Evolutionary conservation across 2,797 vertebrate genomes (phyloP).

Genomic region (Chaenodraco wilsoni): DNA sequence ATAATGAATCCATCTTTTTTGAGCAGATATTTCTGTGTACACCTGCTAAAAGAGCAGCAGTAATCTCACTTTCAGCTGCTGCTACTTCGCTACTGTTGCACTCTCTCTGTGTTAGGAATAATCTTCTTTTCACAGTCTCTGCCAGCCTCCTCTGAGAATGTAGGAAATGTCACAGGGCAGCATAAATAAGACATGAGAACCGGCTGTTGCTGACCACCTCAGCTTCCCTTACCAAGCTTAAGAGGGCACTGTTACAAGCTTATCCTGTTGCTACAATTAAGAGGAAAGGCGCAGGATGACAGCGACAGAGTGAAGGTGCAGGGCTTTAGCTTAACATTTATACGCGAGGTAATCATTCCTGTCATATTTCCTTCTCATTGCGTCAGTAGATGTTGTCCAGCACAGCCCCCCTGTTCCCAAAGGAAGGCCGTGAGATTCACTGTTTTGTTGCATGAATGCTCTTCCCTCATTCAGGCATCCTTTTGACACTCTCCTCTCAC

Average conservation of each 20-base stretch:
- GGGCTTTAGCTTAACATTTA: slow-evolving; percentile 13
- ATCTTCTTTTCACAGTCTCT: slow-evolving; percentile 28
- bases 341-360: slow-evolving; percentile 1
- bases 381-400: slow-evolving; percentile 43
- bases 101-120: slow-evolving; percentile 40
- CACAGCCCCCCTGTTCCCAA: slow-evolving; percentile 34
- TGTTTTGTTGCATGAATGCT: slow-evolving; percentile 64
- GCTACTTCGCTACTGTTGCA: slow-evolving; percentile 19
- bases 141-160: slow-evolving; percentile 28
- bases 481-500: slow-evolving; percentile 63
- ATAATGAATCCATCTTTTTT: slow-evolving; percentile 1
- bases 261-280: slow-evolving; percentile 40
- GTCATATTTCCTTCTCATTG: slow-evolving; percentile 21
- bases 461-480: slow-evolving; percentile 48
- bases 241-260: slow-evolving; percentile 35
- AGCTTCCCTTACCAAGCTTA: slow-evolving; percentile 43
- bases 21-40: slow-evolving; percentile 21
- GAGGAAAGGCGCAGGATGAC: slow-evolving; percentile 1
- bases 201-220: slow-evolving; percentile 56
- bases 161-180: slow-evolving; percentile 71
- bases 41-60: slow-evolving; percentile 11
- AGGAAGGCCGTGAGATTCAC: slow-evolving; percentile 51
- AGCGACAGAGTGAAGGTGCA: slow-evolving; percentile 3
- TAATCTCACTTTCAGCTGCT: slow-evolving; percentile 41
- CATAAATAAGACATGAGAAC: slow-evolving; percentile 75